Conservation (phyloP, 1,140 invertebrate genomes). For the Pseudobourletiella spinata region DNA sequence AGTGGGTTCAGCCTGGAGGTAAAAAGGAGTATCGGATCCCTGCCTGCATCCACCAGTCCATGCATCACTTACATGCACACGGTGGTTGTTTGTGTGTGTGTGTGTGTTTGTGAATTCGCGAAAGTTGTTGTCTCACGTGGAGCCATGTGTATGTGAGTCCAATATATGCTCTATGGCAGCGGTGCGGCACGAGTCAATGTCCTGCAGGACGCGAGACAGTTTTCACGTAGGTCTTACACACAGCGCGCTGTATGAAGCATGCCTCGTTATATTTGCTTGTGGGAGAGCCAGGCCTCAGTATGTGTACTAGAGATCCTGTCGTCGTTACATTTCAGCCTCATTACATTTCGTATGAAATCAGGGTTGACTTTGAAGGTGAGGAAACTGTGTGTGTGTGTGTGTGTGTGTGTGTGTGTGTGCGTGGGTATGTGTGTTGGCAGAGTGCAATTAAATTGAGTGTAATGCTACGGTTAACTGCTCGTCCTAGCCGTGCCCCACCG, state of each 20-base stretch:
- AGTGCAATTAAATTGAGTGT: not conserved
- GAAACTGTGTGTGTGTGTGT: not conserved
- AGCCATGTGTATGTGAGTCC: too few species aligned
- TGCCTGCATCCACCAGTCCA: too few species aligned
- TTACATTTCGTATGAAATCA: not conserved
- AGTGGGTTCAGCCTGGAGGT: too few species aligned
- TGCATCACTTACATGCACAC: too few species aligned
- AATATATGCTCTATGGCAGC: not conserved
- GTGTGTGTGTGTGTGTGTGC: too few species aligned
- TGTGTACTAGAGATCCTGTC: not conserved
- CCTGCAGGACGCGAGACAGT: not conserved
- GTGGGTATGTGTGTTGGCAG: too few species aligned
- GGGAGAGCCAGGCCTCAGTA: too few species aligned
- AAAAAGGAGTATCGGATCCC: too few species aligned
- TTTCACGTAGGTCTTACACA: too few species aligned
- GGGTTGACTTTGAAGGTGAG: not conserved
- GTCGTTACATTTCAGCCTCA: not conserved
- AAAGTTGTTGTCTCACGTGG: not conserved
- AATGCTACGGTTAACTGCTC: not conserved
- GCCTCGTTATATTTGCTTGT: too few species aligned
- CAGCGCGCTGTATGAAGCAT: too few species aligned
- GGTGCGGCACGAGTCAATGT: not conserved
- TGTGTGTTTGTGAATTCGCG: not conserved
- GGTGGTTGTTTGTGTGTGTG: too few species aligned
- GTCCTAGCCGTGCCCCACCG: not conserved